Percentiles rank a stretch among this genome's conserved stretches.
Evolutionary conservation across 2,888 invertebrate genomes (phyloP).

Genomic region (Trachelus iudaicus): DNA sequence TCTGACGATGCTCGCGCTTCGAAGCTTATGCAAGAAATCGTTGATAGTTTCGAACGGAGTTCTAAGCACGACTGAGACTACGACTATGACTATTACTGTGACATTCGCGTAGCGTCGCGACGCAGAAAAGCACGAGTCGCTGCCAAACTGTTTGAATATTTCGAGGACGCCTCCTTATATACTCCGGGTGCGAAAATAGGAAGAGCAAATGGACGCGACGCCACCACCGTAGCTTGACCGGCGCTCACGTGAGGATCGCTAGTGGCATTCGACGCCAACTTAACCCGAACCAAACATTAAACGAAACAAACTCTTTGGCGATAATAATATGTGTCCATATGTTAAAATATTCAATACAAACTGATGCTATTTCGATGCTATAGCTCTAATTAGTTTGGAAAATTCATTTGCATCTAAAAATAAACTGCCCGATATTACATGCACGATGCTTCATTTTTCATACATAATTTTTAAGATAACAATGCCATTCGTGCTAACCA

Average conservation of each 20-base stretch:
- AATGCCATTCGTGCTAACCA: neutral
- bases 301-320: neutral
- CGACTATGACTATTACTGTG: neutral
- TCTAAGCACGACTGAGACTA: neutral
- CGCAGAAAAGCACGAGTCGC: constrained; percentile 49
- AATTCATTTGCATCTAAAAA: neutral
- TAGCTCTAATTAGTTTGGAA: neutral
- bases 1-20: neutral
- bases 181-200: constrained; percentile 47
- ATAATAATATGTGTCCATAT: neutral
- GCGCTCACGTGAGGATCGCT: constrained; percentile 36
- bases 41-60: neutral
- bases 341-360: neutral
- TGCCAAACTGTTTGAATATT: constrained; percentile 49
- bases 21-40: neutral
- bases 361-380: neutral
- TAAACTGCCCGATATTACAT: neutral
- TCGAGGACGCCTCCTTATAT: constrained; percentile 56
- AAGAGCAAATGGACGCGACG: constrained; percentile 46
- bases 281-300: constrained; percentile 4
- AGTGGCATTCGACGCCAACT: constrained; percentile 4
- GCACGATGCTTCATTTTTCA: neutral
- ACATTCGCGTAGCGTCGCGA: constrained; percentile 26
- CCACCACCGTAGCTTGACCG: neutral
- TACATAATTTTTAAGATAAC: neutral